Evolutionary conservation across 1,140 invertebrate genomes (phyloP), one percentile per base, ranked within the genome.

Genomic region (Drosophila lacertosa): DNA sequence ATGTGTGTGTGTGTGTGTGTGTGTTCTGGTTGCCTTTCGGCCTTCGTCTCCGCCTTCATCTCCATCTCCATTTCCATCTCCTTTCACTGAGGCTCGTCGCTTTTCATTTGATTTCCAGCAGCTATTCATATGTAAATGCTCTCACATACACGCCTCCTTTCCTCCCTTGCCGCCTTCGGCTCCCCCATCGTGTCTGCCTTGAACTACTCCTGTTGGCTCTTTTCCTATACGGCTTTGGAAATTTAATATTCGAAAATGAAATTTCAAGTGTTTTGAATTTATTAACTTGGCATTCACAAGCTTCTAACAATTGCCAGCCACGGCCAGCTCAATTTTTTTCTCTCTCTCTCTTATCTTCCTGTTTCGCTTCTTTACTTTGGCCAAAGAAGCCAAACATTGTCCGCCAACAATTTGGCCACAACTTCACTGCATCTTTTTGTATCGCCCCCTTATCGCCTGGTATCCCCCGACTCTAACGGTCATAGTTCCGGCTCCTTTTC

Each of bases 181-280:
- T n/a, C 4, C 29, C 18, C 3, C 33, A 11, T 11, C 18, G n/a
- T 55, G 40, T 16, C 40, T 33, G 15, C 39, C 10, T 5, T 53
- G 13, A 15, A 13, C 45, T 22, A 7, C 3, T 7, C 35, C 22
- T 2, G 4, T 24, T 26, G 74, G 40, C 53, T 64, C 16, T 40
- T 70, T 55, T 60, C 35, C 11, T 33, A 33, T 33, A n/a, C 48
- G 53, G 33, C 53, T 59, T 65, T 58, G 50, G 62, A 84, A 79
- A 76, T 76, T 73, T 76, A 75, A 80, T 83, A 83, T 69, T 54
- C 63, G 45, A 65, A 84, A 76, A 80, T 80, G 62, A 66, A 74
- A 76, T 77, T 66, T 50, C 66, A 78, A 83, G 74, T 78, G 79
- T 66, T 77, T 84, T 84, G 73, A 81, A 84, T 84, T 86, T 86